phyloP scores from a whole-genome alignment of 1,140 invertebrate genomes.

The Dendrolimus kikuchii region DNA sequence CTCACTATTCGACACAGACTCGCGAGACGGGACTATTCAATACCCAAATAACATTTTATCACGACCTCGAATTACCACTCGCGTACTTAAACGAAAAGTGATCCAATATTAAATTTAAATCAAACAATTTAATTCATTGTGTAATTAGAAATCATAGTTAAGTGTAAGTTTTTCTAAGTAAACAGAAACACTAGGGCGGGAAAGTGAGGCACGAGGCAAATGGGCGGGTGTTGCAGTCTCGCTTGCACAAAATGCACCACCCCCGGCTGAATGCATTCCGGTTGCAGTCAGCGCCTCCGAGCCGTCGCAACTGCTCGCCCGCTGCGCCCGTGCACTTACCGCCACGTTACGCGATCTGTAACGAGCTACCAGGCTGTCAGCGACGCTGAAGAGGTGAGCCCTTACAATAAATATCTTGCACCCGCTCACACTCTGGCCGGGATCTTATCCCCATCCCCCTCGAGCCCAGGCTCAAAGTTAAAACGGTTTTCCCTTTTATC shows the following conservation, averaged over 20 bases:
- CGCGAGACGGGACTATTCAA: no score
- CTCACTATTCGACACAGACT: no score
- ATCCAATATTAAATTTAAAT: background rate
- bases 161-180: slow-evolving; percentile 50
- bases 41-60: no score
- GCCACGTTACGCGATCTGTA: slow-evolving; percentile 60
- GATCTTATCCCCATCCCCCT: slow-evolving; percentile 36
- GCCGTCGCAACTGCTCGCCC: slow-evolving; percentile 46
- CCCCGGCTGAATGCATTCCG: slow-evolving; percentile 47
- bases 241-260: slow-evolving; percentile 65
- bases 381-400: slow-evolving; percentile 48
- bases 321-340: slow-evolving; percentile 19
- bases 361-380: slow-evolving; percentile 60
- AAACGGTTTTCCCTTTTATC: slow-evolving; percentile 66
- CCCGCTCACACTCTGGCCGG: slow-evolving; percentile 35
- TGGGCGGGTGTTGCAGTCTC: slow-evolving; percentile 67
- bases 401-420: slow-evolving; percentile 41
- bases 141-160: slow-evolving; percentile 31
- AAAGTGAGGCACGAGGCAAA: slow-evolving; percentile 64
- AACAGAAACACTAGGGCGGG: slow-evolving; percentile 57
- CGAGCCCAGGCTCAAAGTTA: slow-evolving; percentile 24
- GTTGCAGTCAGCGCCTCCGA: slow-evolving; percentile 53
- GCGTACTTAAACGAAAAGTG: no score
- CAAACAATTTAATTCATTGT: slow-evolving; percentile 20
- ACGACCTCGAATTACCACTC: no score